Evolutionary conservation across 2,113 vertebrate species (phyloP), one percentile per base, ranked within the genome.

Genomic region (Psittacula cyanocephala): DNA sequence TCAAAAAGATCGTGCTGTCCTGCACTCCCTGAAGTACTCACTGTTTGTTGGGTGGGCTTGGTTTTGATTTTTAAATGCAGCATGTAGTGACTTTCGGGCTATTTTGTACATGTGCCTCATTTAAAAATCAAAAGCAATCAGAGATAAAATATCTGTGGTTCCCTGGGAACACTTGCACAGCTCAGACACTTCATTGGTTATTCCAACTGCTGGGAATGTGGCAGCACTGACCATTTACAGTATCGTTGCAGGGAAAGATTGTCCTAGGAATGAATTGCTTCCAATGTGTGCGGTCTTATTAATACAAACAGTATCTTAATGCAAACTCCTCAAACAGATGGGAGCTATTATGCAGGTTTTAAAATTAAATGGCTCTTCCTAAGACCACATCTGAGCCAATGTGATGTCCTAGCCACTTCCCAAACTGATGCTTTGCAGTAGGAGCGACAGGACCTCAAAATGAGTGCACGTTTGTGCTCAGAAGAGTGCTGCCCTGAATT

Each of bases 181-280:
- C 67, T 75, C 80, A 75, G 64, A 44, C 35, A 5, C 88, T 91
- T 74, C 72, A 49, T 33, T 84, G 90, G 93, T 86, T 93, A 44
- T 94, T 91, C 92, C 86, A 43, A 0, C 70, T 72, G 80, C 86
- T 65, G 86, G 74, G 86, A 96, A 76, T 17, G 90, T n/a, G 65
- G 91, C 44, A 86, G 74, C 6, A 33, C 88, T 96, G 92, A 94
- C 93, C 92, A 96, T 95, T 96, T 96, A 96, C 96, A 97, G 96
- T 96, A 94, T 95, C 63, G 1, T 59, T 92, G 83, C 83, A 86
- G 91, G 88, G 86, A 93, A 95, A 84, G 82, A 93, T 25, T 76
- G 77, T 88, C 77, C 70, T 69, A 67, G 77, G 77, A 81, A 70
- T 79, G 67, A 94, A 91, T 86, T 0, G 8, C 69, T 95, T 94